Evolutionary conservation across 2,113 vertebrate species (phyloP).

Genomic region (Trachemys scripta): DNA sequence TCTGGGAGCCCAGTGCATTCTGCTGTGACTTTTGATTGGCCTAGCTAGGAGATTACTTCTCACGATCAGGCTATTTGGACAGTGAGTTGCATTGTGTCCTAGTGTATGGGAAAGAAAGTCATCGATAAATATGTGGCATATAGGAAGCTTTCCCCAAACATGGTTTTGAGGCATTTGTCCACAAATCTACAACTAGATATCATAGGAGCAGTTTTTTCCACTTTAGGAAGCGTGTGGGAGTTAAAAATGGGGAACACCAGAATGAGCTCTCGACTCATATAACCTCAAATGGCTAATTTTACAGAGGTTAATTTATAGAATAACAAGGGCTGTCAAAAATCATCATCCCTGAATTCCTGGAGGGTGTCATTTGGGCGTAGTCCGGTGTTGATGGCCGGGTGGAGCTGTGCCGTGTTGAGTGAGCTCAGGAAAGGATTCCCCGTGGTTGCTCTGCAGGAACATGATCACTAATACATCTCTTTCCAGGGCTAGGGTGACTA

Average conservation of each 20-base stretch:
- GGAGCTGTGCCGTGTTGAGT: background rate
- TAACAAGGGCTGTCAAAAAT: background rate
- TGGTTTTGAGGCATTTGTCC: background rate
- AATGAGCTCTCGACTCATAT: background rate
- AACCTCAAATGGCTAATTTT: background rate
- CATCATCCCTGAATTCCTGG: background rate
- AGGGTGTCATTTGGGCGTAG: background rate
- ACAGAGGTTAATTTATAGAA: background rate
- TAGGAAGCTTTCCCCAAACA: too few species aligned
- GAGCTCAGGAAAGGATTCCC: background rate
- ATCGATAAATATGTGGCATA: background rate
- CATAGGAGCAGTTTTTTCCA: background rate
- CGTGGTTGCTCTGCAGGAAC: background rate
- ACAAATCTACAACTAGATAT: background rate
- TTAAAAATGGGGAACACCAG: background rate
- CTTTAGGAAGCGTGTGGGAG: background rate
- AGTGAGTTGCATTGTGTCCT: rapidly evolving
- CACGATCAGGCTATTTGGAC: background rate
- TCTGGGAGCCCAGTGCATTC: background rate
- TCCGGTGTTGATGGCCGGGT: background rate
- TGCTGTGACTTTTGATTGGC: background rate
- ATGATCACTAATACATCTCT: background rate
- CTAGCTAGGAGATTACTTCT: background rate
- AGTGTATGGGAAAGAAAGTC: background rate
- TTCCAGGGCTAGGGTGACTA: background rate